Conservation (phyloP, 2,888 invertebrate genomes). For the Limnephilus rhombicus region DNA sequence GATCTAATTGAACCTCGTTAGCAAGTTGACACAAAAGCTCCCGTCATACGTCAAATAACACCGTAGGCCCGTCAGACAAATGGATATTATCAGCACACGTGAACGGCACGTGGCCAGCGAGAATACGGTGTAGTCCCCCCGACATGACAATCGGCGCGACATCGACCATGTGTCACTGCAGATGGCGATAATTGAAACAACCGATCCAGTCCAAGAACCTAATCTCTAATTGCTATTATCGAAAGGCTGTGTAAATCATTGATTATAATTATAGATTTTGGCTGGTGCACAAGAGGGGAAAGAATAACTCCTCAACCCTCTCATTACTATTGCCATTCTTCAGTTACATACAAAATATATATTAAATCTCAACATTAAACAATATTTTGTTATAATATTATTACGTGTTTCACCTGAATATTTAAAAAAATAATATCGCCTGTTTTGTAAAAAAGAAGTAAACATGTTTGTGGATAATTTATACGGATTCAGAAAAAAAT, state of each 20-base stretch:
- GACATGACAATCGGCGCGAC: background rate
- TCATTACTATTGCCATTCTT: background rate
- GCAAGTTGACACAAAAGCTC: conserved; percentile 39
- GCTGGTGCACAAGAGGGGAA: background rate
- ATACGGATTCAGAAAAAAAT: too few species aligned
- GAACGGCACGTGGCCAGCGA: conserved; percentile 55
- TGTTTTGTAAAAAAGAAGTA: too few species aligned
- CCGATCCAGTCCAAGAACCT: background rate
- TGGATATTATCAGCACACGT: conserved; percentile 52
- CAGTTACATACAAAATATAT: background rate
- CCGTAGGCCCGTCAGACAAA: conserved; percentile 39
- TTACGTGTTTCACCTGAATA: too few species aligned
- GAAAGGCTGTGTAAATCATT: conserved; percentile 21
- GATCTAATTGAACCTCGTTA: conserved; percentile 48
- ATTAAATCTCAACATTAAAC: background rate
- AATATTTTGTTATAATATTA: too few species aligned
- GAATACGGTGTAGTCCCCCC: conserved; percentile 18
- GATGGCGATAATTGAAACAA: conserved; percentile 3
- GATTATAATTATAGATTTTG: background rate
- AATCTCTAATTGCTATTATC: conserved; percentile 3
- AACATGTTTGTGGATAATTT: too few species aligned
- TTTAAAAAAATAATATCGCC: too few species aligned
- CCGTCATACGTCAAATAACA: conserved; percentile 34
- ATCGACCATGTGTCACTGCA: conserved; percentile 13
- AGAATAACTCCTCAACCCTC: background rate